Conservation (phyloP, 2,797 vertebrate species). For the Pogonophryne albipinna region DNA sequence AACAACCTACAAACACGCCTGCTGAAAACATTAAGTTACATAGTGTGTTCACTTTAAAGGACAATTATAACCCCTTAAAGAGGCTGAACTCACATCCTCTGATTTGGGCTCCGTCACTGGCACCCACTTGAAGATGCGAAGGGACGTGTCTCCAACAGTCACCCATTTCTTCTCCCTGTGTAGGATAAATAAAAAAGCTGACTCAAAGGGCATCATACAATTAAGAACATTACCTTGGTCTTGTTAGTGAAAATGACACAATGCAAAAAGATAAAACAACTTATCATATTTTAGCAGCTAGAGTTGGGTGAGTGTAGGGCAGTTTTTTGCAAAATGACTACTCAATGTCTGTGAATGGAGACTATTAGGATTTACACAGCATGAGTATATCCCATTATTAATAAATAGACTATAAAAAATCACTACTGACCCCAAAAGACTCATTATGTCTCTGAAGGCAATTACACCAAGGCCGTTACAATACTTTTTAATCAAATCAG, state of each 20-base stretch:
- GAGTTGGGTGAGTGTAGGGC: not conserved
- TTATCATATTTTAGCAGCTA: not conserved
- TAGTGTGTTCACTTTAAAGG: not conserved
- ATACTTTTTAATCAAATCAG: not conserved
- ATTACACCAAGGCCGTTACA: not conserved
- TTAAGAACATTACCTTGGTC: not conserved
- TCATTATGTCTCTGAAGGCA: not conserved
- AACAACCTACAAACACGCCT: not conserved
- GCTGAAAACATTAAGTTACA: not conserved
- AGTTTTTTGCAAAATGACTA: not conserved
- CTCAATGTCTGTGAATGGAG: not conserved
- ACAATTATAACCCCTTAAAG: not conserved
- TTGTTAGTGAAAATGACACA: not conserved
- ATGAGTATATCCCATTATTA: not conserved
- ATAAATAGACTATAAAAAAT: not conserved
- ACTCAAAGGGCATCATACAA: not conserved
- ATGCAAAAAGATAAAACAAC: not conserved
- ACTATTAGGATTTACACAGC: not conserved
- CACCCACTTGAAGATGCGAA: constrained; percentile 99
- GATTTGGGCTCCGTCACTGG: constrained; percentile 98
- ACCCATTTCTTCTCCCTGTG: constrained; percentile 99
- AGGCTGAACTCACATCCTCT: constrained; percentile 92
- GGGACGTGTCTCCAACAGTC: constrained; percentile 97
- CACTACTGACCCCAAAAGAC: not conserved
- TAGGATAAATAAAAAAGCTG: not conserved